A percentile compares a stretch with the other conserved stretches of the same genome.
phyloP scores from a whole-genome alignment of 2,888 invertebrate species.

The Rhagonycha lutea region DNA sequence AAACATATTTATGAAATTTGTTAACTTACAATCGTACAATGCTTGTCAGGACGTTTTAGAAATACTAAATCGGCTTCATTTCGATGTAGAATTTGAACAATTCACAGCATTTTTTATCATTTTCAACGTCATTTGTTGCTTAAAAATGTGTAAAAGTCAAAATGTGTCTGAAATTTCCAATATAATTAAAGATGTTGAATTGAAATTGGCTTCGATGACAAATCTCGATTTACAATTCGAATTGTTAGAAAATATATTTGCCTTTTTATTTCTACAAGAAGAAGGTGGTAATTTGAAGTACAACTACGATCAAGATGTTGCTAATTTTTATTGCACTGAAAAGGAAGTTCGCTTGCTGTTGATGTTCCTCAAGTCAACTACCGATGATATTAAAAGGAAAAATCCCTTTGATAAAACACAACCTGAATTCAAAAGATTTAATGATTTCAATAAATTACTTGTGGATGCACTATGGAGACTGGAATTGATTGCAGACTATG shows the following conservation, averaged over 20 bases:
- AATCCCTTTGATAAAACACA: constrained; percentile 49
- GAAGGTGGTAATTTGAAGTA: constrained; percentile 50
- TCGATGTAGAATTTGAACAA: constrained; percentile 44
- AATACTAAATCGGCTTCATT: constrained; percentile 33
- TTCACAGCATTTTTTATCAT: constrained; percentile 61
- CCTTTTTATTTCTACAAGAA: constrained; percentile 68
- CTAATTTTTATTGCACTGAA: constrained; percentile 63
- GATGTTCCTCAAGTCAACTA: constrained; percentile 60
- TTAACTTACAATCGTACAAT: constrained; percentile 32
- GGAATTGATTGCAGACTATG: constrained; percentile 61
- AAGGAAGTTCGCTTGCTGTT: constrained; percentile 64
- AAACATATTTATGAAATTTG: constrained; percentile 38
- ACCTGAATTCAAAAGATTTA: constrained; percentile 40
- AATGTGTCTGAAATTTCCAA: constrained; percentile 52
- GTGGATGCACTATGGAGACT: constrained; percentile 75
- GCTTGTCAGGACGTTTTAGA: constrained; percentile 33
- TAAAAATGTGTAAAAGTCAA: constrained; percentile 47
- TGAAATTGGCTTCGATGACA: constrained; percentile 57
- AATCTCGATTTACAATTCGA: constrained; percentile 61
- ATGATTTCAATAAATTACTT: constrained; percentile 58
- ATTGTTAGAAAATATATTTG: constrained; percentile 74
- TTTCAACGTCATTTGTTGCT: constrained; percentile 58
- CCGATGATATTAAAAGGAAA: constrained; percentile 58
- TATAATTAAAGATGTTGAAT: constrained; percentile 58
- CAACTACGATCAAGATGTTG: constrained; percentile 43